Conservation (phyloP, 1,140 invertebrate species). For the Diplogasteroides magnus region DNA sequence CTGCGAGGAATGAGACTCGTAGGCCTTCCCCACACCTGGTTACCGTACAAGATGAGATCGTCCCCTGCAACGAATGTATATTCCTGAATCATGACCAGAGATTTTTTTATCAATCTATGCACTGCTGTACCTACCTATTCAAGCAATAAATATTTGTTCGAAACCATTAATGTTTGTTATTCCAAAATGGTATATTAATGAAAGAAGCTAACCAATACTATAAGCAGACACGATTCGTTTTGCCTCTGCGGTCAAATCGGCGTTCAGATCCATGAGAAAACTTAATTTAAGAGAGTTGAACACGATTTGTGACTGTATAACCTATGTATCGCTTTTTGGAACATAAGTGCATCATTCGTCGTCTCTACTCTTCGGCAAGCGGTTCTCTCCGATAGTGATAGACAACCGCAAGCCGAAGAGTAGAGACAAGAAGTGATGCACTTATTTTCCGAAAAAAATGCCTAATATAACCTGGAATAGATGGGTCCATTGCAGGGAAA, state of each 20-base stretch:
- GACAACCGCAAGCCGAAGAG: too few species aligned
- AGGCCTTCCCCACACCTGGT: conserved; percentile 19
- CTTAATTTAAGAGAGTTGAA: neutral
- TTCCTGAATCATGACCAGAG: neutral
- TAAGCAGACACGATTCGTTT: conserved; percentile 18
- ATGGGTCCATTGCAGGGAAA: conserved; percentile 17
- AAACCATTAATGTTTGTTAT: neutral
- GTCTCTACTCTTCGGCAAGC: too few species aligned
- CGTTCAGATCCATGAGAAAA: conserved; percentile 24
- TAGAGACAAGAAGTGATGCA: too few species aligned
- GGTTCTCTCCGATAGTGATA: too few species aligned
- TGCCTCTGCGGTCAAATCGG: conserved; percentile 19
- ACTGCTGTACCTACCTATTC: too few species aligned
- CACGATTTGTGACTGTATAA: too few species aligned
- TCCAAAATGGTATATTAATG: neutral
- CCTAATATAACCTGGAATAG: conserved; percentile 3
- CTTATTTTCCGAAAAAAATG: too few species aligned
- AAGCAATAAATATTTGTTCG: neutral
- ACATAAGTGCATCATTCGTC: too few species aligned
- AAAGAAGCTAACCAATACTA: conserved; percentile 19
- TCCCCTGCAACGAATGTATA: conserved; percentile 19
- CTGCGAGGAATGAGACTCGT: conserved; percentile 17
- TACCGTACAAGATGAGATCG: conserved; percentile 22
- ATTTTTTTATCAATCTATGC: too few species aligned
- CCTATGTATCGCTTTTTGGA: neutral